phyloP scores from a whole-genome alignment of 2,888 invertebrate genomes.

The Pollenia griseotomentosa region DNA sequence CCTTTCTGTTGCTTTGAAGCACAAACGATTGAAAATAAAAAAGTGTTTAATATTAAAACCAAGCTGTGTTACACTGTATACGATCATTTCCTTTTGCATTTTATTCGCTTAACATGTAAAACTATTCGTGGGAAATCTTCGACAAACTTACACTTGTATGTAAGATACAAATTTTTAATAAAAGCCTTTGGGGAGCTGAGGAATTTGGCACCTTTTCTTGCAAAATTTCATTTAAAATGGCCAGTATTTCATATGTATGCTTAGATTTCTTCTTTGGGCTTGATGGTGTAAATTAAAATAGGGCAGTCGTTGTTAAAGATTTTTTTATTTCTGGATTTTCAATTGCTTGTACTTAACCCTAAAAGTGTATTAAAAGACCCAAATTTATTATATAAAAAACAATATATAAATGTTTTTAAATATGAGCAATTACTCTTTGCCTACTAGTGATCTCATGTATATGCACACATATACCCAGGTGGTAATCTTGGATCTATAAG shows the following conservation, averaged over 20 bases:
- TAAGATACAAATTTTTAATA: constrained; percentile 4
- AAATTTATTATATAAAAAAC: too few relatives aligned
- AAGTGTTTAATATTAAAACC: neutral
- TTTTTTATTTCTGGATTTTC: neutral
- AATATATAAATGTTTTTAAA: too few relatives aligned
- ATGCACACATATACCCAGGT: too few relatives aligned
- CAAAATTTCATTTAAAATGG: constrained; percentile 17
- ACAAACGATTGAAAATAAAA: neutral
- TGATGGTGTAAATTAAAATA: constrained; percentile 5
- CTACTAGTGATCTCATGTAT: too few relatives aligned
- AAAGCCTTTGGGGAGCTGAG: neutral
- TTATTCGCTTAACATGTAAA: constrained; percentile 22
- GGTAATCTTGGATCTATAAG: too few relatives aligned
- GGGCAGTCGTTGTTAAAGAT: neutral
- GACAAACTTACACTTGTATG: neutral
- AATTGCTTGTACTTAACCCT: too few relatives aligned
- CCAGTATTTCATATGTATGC: neutral
- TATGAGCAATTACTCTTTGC: too few relatives aligned
- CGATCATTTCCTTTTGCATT: constrained; percentile 52
- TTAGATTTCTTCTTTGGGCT: neutral
- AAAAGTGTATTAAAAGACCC: too few relatives aligned
- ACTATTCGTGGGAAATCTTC: neutral
- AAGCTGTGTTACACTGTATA: constrained; percentile 9
- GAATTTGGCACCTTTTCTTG: constrained; percentile 42
- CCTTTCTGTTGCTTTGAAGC: neutral